These are phyloP conservation scores for Eulimnadia texana DNA, from an alignment of 1,140 invertebrate genomes.

Conservation along the genomic window DNA sequence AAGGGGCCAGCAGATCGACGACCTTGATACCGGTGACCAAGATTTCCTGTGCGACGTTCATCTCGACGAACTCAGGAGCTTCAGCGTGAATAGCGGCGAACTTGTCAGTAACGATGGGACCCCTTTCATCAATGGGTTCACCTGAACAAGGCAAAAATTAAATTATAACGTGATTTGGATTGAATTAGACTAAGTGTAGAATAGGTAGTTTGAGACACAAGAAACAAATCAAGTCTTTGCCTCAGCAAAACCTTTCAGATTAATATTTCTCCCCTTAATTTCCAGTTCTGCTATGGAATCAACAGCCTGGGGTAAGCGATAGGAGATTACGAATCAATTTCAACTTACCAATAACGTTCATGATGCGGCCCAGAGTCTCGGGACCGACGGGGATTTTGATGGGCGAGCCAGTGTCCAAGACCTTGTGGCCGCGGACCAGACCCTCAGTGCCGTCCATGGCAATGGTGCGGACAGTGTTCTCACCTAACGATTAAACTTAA, in stretches of 20 bases:
- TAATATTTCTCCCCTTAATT: background rate
- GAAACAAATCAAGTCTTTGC: background rate
- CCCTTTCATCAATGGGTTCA: conserved; percentile 96
- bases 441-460: conserved; percentile 99
- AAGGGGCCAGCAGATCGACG: conserved; percentile 89
- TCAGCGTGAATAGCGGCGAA: conserved; percentile 86
- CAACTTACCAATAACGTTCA: conserved; percentile 77
- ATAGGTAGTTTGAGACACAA: background rate
- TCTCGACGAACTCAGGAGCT: conserved; percentile 91
- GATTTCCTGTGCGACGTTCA: conserved; percentile 96
- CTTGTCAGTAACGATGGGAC: conserved; percentile 81
- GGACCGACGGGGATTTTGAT: conserved; percentile 95
- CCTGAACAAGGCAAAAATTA: conserved; percentile 33
- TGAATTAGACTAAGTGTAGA: too few species aligned
- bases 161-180: too few species aligned
- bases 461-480: conserved; percentile 91
- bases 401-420: conserved; percentile 80
- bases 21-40: conserved; percentile 96
- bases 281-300: background rate
- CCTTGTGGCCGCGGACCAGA: conserved; percentile 80
- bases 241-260: background rate
- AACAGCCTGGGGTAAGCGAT: conserved; percentile 11
- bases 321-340: background rate
- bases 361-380: conserved; percentile 89
- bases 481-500: conserved; percentile 39